phyloP scores from a whole-genome alignment of 2,888 invertebrate genomes.

The Dicyrtoma fusca region DNA sequence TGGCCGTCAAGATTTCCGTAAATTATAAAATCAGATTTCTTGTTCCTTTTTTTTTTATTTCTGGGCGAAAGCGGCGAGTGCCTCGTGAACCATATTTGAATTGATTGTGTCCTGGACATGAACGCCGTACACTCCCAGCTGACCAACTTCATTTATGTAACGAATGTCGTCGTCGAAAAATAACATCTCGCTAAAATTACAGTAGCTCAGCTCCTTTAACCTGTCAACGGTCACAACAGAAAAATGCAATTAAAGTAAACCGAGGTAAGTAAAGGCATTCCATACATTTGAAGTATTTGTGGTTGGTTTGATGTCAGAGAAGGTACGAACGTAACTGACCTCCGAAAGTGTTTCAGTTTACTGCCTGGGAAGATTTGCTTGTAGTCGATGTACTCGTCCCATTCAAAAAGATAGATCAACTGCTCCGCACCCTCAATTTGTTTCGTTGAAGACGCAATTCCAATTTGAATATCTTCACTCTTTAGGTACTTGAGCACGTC shows the following conservation, averaged over 20 bases:
- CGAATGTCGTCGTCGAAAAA: conserved; percentile 38
- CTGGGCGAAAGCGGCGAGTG: conserved; percentile 13
- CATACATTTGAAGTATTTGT: no score
- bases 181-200: conserved; percentile 36
- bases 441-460: conserved; percentile 27
- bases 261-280: no score
- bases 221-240: neutral
- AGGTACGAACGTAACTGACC: no score
- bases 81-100: conserved; percentile 7
- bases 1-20: no score
- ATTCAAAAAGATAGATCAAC: conserved; percentile 25
- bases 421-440: conserved; percentile 33
- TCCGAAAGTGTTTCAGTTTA: conserved; percentile 21
- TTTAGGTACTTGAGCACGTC: conserved; percentile 29
- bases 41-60: neutral
- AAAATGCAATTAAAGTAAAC: no score
- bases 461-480: conserved; percentile 28
- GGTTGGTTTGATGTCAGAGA: no score
- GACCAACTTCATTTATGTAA: conserved; percentile 23
- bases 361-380: conserved; percentile 33
- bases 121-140: conserved; percentile 28
- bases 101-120: conserved; percentile 26
- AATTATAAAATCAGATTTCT: no score
- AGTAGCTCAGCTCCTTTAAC: conserved; percentile 28
- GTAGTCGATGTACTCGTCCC: conserved; percentile 35